Base-by-base conservation (phyloP, 2,797 vertebrate species). In the Eutrigla gurnardus region DNA sequence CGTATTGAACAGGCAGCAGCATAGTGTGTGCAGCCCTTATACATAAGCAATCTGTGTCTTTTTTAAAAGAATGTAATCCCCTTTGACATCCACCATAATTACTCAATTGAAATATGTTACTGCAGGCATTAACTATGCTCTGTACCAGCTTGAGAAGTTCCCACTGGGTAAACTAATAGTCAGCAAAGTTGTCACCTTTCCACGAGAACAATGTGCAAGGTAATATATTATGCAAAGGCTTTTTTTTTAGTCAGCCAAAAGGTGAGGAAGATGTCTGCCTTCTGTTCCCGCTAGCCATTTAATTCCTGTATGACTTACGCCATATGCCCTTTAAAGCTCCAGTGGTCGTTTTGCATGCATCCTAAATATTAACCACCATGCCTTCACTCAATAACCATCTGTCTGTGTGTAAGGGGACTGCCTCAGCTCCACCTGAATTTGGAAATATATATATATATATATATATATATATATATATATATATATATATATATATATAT, bases 321-420 rank as follows among this genome's bases (percentile, higher is more conserved):
- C 88, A 89, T 91, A 91, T 92, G 90, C 86, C 88, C 88, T 89
- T 90, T 83, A 90, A 89, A 92, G 85, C 89, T 89, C 59, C 42
- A 88, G 71, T 75, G 84, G 87, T 84, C 65, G 66, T 87, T 89
- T 85, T 86, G 78, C 85, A 83, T 88, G 81, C 84, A 89, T 65
- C 81, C 77, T 86, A 89, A 91, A 87, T 90, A 87, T 89, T 86
- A 91, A 86, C 82, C 85, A 84, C 72, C 63, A 10, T 5, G 25
- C 77, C 80, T 78, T 88, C 86, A 73, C 75, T 82, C 76, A 75
- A 61, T 83, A 67, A 76, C 89, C 92, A 92, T 92, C 90, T 93
- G 92, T 86, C 84, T 76, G 18, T 68, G 62, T 53, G 59, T 43
- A 73, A 47, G 73, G 54, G 43, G 61, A 70, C 18, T 2, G 15